Percentiles rank a stretch among this genome's conserved stretches.
Evolutionary conservation across 2,888 invertebrate genomes (phyloP).

Genomic region (Pseudolycoriella hygida): DNA sequence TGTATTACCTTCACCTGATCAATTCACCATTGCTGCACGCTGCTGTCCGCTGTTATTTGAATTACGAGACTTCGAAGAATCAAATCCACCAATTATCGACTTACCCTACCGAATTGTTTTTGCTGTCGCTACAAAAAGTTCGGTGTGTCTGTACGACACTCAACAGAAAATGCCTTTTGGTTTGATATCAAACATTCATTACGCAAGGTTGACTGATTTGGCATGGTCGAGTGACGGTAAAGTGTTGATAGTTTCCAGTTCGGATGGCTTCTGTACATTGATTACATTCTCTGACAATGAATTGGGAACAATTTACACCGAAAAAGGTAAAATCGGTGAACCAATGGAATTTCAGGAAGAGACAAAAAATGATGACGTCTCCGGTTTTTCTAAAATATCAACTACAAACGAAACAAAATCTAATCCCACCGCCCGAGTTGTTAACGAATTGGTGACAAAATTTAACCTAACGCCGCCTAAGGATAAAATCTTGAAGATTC

Average conservation of each 20-base stretch:
- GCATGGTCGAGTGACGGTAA: slow-evolving; percentile 71
- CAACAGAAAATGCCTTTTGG: slow-evolving; percentile 68
- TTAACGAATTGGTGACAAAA: neutral
- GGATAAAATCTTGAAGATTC: slow-evolving; percentile 10
- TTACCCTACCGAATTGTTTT: slow-evolving; percentile 70
- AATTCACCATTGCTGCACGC: slow-evolving; percentile 65
- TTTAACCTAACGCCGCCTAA: neutral
- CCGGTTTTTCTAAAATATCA: neutral
- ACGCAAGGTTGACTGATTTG: slow-evolving; percentile 75
- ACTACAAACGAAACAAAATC: neutral
- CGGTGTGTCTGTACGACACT: slow-evolving; percentile 75
- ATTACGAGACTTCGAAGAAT: slow-evolving; percentile 26
- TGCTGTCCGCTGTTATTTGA: slow-evolving; percentile 63
- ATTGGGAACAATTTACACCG: slow-evolving; percentile 40
- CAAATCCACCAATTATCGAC: slow-evolving; percentile 34
- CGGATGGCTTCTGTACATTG: slow-evolving; percentile 79
- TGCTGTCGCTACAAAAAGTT: slow-evolving; percentile 77
- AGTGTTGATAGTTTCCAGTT: slow-evolving; percentile 60
- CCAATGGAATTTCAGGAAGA: slow-evolving; percentile 8
- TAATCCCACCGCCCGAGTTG: neutral
- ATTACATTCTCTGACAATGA: slow-evolving; percentile 58
- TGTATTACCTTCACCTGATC: slow-evolving; percentile 58
- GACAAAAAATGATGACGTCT: neutral
- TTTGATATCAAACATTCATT: slow-evolving; percentile 68
- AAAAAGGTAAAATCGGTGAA: slow-evolving; percentile 20